Conservation (phyloP, 2,888 invertebrate species). For the Drosophila macrothrix region DNA sequence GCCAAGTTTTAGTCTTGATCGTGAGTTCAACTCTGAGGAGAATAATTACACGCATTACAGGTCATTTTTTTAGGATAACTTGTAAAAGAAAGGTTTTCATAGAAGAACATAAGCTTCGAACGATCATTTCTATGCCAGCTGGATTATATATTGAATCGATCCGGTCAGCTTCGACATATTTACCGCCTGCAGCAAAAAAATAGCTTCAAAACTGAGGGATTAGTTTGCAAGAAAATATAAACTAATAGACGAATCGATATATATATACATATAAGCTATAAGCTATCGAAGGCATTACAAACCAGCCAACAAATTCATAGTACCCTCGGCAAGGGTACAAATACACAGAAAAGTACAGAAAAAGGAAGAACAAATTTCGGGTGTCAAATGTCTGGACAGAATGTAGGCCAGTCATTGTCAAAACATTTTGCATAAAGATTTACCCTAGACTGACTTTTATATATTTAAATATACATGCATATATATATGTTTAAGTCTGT, state of each 20-base stretch:
- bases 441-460: slow-evolving; percentile 29
- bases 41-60: no score
- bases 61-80: no score
- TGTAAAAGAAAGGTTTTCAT: no score
- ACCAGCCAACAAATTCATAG: neutral
- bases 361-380: slow-evolving; percentile 17
- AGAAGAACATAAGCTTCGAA: neutral
- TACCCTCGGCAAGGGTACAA: neutral
- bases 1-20: neutral
- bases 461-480: slow-evolving; percentile 1
- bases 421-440: slow-evolving; percentile 64
- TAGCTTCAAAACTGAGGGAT: neutral
- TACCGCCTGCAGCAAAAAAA: neutral
- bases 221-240: neutral
- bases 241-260: no score
- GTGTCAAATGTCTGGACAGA: slow-evolving; percentile 61
- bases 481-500: neutral
- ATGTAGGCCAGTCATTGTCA: slow-evolving; percentile 58
- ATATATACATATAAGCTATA: neutral
- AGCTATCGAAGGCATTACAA: neutral
- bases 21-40: no score
- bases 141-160: neutral
- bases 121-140: neutral
- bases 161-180: no score
- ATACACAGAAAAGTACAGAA: neutral